phyloP scores from a whole-genome alignment of 2,888 invertebrate genomes.

The Ochropleura leucogaster region DNA sequence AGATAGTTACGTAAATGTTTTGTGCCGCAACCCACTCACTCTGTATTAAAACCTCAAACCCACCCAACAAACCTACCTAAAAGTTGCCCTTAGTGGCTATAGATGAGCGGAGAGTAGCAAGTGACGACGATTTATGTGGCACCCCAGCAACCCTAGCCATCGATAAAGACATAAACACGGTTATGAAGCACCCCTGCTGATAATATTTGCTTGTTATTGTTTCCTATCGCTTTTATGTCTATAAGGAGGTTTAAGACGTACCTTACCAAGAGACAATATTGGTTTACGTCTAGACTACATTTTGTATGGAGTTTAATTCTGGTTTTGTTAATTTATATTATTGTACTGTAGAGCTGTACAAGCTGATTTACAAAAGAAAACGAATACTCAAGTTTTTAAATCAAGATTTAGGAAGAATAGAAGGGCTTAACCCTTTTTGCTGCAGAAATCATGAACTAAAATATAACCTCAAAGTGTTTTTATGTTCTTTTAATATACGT shows the following conservation, averaged over 20 bases:
- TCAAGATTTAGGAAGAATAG: no score
- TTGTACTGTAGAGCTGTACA: no score
- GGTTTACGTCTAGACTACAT: not conserved
- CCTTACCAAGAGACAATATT: not conserved
- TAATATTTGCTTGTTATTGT: conserved; percentile 78
- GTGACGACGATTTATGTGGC: conserved; percentile 61
- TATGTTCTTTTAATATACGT: no score
- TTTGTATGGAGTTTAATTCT: not conserved
- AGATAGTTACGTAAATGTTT: not conserved
- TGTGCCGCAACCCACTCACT: not conserved
- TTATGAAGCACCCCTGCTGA: conserved; percentile 78
- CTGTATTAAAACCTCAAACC: conserved; percentile 25
- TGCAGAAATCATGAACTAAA: no score
- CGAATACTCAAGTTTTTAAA: no score
- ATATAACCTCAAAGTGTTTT: no score
- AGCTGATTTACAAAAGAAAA: no score
- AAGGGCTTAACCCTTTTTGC: no score
- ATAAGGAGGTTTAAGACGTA: conserved; percentile 36
- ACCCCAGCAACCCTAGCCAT: conserved; percentile 65
- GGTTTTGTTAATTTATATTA: not conserved
- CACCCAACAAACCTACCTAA: conserved; percentile 8
- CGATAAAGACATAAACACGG: conserved; percentile 79
- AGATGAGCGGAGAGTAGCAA: conserved; percentile 52
- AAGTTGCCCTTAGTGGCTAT: conserved; percentile 46
- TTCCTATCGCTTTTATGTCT: conserved; percentile 73